phyloP scores from a whole-genome alignment of 2,797 vertebrate species.

The Acanthiza pusilla region DNA sequence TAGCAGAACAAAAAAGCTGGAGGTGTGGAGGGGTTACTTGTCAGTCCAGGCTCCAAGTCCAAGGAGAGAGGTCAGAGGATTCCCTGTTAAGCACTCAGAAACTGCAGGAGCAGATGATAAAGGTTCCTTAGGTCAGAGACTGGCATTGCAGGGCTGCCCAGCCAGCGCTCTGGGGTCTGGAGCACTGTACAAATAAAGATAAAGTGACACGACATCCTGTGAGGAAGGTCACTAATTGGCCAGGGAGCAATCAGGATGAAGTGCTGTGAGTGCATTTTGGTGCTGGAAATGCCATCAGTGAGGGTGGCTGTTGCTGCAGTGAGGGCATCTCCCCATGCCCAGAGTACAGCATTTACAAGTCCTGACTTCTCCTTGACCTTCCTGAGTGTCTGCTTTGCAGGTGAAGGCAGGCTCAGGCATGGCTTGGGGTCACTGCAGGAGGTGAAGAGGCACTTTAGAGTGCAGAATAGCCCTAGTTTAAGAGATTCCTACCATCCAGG shows the following conservation, averaged over 20 bases:
- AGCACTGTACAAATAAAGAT: constrained; percentile 15
- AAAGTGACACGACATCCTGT: neutral
- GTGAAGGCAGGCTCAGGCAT: neutral
- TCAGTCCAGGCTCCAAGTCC: neutral
- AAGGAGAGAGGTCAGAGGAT: neutral
- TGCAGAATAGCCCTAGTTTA: neutral
- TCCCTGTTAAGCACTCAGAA: neutral
- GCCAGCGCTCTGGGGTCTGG: neutral
- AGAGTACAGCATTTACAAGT: neutral
- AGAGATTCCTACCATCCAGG: neutral
- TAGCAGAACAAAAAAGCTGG: neutral
- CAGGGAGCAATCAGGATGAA: neutral
- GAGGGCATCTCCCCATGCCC: neutral
- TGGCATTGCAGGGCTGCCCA: neutral
- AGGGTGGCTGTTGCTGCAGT: fast-evolving
- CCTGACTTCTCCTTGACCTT: neutral
- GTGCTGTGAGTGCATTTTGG: neutral
- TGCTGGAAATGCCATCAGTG: neutral
- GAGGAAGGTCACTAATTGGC: neutral
- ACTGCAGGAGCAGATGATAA: neutral
- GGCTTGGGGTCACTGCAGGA: neutral
- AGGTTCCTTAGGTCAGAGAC: neutral
- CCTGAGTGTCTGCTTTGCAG: neutral
- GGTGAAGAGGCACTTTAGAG: neutral
- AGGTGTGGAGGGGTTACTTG: neutral